Percentiles rank a stretch among this genome's conserved stretches.
phyloP scores from a whole-genome alignment of 2,113 vertebrate species.

The Sinocyclocheilus maitianheensis region DNA sequence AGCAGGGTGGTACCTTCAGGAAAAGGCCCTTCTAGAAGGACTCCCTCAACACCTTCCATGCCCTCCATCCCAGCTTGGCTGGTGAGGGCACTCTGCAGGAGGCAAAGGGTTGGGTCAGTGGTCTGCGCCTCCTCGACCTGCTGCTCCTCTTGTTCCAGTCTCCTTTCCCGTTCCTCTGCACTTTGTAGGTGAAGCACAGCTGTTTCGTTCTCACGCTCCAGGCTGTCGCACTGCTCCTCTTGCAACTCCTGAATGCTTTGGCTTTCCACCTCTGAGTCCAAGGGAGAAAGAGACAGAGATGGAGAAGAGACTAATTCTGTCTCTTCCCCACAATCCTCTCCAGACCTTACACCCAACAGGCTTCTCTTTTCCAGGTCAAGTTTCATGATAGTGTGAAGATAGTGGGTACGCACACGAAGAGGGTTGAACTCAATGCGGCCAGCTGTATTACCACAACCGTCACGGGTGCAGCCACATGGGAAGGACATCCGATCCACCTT shows the following conservation, averaged over 20 bases:
- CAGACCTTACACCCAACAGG: conserved; percentile 64
- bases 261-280: conserved; percentile 60
- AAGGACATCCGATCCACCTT: conserved; percentile 98
- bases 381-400: conserved; percentile 98
- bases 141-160: conserved; percentile 83
- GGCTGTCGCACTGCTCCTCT: conserved; percentile 72
- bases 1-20: conserved; percentile 83
- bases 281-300: conserved; percentile 61
- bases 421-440: conserved; percentile 97
- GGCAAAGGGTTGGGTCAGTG: conserved; percentile 77
- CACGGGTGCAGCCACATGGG: conserved; percentile 94
- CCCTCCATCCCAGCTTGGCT: conserved; percentile 66
- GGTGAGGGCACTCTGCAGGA: conserved; percentile 74
- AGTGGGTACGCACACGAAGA: conserved; percentile 93
- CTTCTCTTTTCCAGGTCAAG: conserved; percentile 89
- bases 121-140: conserved; percentile 60
- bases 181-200: conserved; percentile 95
- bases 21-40: conserved; percentile 86
- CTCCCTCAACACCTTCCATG: conserved; percentile 61
- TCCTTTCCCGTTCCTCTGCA: conserved; percentile 89
- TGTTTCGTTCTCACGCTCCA: conserved; percentile 84
- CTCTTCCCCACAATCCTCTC: conserved; percentile 60
- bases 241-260: conserved; percentile 67
- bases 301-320: conserved; percentile 53
- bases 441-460: conserved; percentile 89